phyloP scores from a whole-genome alignment of 2,888 invertebrate species.

The Calameuta filiformis region DNA sequence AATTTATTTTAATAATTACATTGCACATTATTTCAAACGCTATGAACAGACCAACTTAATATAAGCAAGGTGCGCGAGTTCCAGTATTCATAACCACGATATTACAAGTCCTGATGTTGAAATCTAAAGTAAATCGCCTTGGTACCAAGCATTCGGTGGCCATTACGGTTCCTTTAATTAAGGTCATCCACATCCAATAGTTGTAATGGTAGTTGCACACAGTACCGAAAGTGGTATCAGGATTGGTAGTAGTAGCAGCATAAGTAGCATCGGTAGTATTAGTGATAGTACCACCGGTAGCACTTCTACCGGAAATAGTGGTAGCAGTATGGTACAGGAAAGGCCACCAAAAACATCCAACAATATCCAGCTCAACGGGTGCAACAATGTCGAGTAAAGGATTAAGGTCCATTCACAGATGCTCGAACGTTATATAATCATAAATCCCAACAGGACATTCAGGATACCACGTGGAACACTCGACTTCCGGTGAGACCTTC shows the following conservation, averaged over 20 bases:
- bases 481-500: constrained; percentile 19
- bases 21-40: neutral
- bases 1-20: neutral
- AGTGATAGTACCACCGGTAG: neutral
- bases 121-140: neutral
- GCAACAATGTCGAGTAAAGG: neutral
- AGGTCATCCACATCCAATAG: neutral
- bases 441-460: constrained; percentile 53
- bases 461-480: constrained; percentile 44
- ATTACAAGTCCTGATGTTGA: neutral
- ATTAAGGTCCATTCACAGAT: neutral
- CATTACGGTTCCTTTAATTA: neutral
- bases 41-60: neutral
- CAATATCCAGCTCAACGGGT: neutral
- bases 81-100: neutral
- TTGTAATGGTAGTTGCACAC: neutral
- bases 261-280: neutral
- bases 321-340: neutral
- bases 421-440: constrained; percentile 43
- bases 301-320: neutral
- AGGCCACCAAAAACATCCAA: neutral
- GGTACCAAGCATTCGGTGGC: neutral
- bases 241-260: neutral
- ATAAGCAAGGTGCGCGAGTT: neutral
- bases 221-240: neutral